phyloP scores from a whole-genome alignment of 2,888 invertebrate genomes.

The Cistogaster globosa region DNA sequence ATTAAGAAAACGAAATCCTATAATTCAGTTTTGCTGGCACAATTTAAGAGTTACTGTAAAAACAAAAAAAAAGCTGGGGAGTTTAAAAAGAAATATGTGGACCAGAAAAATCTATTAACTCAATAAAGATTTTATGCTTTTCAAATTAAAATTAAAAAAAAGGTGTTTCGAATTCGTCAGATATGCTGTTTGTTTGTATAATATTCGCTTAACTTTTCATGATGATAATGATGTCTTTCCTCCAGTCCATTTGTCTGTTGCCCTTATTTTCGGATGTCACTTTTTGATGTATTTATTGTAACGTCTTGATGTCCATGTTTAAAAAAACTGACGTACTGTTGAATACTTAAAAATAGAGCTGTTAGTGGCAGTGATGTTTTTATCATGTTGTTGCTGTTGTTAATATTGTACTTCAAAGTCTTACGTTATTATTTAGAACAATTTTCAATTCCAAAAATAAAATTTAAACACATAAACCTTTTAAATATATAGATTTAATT shows the following conservation, averaged over 20 bases:
- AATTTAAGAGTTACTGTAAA: too few relatives aligned
- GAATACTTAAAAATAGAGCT: conserved; percentile 35
- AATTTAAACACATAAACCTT: too few relatives aligned
- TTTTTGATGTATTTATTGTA: conserved; percentile 71
- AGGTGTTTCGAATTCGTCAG: neutral
- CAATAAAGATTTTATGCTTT: too few relatives aligned
- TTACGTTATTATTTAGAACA: conserved; percentile 26
- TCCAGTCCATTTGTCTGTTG: conserved; percentile 65
- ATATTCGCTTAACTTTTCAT: conserved; percentile 50
- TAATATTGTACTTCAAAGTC: neutral
- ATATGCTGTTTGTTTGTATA: conserved; percentile 17
- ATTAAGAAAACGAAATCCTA: too few relatives aligned
- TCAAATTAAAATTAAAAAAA: neutral
- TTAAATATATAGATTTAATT: too few relatives aligned
- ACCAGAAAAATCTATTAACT: too few relatives aligned
- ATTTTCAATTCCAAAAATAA: too few relatives aligned
- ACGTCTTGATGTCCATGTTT: conserved; percentile 62
- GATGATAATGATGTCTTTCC: conserved; percentile 51
- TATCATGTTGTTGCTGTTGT: conserved; percentile 38
- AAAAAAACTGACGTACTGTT: conserved; percentile 55
- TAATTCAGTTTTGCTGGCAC: too few relatives aligned
- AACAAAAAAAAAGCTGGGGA: too few relatives aligned
- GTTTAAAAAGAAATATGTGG: too few relatives aligned
- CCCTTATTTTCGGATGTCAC: conserved; percentile 63
- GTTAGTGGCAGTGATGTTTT: conserved; percentile 28